Evolutionary conservation across 92 coral and sea anemone species (phyloP), one percentile per base, ranked within the genome.

Genomic region (Parazoanthus atlanticus): DNA sequence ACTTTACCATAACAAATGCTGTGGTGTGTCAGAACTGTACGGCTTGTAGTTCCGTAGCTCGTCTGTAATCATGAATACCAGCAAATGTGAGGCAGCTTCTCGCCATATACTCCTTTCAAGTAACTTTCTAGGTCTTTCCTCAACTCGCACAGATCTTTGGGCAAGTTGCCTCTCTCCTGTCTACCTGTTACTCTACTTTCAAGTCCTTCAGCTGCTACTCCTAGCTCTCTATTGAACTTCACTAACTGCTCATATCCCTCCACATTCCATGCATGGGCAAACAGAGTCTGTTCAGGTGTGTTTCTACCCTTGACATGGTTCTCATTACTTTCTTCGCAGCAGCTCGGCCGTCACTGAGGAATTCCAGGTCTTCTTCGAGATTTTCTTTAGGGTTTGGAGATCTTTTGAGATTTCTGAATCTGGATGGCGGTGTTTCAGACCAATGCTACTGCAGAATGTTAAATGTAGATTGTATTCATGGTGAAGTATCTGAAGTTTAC

Each of bases 11-110:
- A 90, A 52, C 91, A 90, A 21, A 93, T 88, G 78, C 91, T 88
- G 46, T 91, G 82, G 78, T 93, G 89, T 8, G 92, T 85, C 1
- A 91, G 67, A 26, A 74, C 91, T 65, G 80, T 93, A 93, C 0
- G 93, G 93, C 81, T 91, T 93, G 82, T 34, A 85, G 65, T 82
- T 86, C 29, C 93, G 81, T 19, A 89, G 89, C 81, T 93, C 96
- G 78, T 93, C 93, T 28, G 92, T 81, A 40, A 93, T 91, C 96
- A 93, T 91, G 73, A 93, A 93, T 26, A 93, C 90, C 25, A 93
- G 86, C 15, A 91, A 66, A 79, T 91, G 96, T 3, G 96, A 89
- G 77, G 92, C 93, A 46, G 88, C 96, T 89, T 93, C 90, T 89
- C 89, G 77, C 90, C 58, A 33, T 33, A 74, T 3, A 91, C 29